Conservation (phyloP, 2,797 vertebrate genomes). For the Centropyge bicolor region DNA sequence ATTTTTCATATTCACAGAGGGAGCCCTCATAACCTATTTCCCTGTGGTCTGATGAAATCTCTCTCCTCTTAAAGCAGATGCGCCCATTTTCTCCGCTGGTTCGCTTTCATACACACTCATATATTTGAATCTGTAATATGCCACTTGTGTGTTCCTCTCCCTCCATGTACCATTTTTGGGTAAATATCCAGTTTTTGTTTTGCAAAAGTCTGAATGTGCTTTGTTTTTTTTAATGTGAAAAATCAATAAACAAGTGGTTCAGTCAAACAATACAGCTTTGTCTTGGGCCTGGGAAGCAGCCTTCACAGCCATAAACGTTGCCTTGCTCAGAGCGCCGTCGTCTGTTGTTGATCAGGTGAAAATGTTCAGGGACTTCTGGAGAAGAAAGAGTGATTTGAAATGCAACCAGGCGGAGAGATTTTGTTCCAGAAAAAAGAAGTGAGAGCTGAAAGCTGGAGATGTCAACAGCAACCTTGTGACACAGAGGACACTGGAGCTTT, state of each 20-base stretch:
- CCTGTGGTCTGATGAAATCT: constrained; percentile 28
- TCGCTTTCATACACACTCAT: neutral
- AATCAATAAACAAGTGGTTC: constrained; percentile 27
- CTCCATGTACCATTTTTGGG: neutral
- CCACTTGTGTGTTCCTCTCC: neutral
- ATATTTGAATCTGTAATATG: neutral
- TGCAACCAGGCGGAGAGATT: constrained; percentile 14
- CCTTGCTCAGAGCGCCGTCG: neutral
- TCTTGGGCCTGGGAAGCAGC: constrained; percentile 7
- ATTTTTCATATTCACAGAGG: constrained; percentile 33
- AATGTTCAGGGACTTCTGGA: neutral
- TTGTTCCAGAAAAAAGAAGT: neutral
- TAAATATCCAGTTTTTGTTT: neutral
- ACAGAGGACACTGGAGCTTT: neutral
- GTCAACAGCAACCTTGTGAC: neutral
- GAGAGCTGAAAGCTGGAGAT: neutral
- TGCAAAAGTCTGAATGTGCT: neutral
- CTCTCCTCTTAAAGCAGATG: neutral
- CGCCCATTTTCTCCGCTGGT: neutral
- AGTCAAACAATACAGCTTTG: constrained; percentile 30
- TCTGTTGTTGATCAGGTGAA: constrained; percentile 14
- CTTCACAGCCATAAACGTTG: neutral
- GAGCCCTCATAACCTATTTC: constrained; percentile 20
- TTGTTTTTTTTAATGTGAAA: neutral
- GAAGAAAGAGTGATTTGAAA: constrained; percentile 12